These are phyloP conservation scores for Loriculus beryllinus DNA, from an alignment of 2,797 vertebrate genomes.

Conservation along the genomic window DNA sequence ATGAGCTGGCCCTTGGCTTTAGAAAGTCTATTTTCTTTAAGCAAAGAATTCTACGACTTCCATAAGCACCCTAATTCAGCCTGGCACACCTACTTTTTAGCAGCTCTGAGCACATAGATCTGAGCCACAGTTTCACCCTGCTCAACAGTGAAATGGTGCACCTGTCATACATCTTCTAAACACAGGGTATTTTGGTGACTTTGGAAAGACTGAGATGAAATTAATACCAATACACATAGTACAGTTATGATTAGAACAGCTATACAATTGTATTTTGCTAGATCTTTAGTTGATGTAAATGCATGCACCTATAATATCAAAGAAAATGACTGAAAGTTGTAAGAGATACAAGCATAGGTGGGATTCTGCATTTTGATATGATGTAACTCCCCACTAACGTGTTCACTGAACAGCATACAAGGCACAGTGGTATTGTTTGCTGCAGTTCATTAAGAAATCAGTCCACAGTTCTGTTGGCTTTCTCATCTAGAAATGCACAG, in stretches of 20 bases:
- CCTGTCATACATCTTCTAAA: not conserved
- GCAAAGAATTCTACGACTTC: not conserved
- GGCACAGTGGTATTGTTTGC: not conserved
- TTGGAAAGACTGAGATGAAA: not conserved
- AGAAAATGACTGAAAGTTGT: not conserved
- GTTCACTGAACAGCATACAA: not conserved
- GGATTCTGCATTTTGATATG: not conserved
- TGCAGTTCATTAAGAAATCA: not conserved
- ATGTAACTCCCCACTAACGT: not conserved
- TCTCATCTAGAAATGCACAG: not conserved
- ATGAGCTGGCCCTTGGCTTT: not conserved
- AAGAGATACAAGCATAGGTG: not conserved
- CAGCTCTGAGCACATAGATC: not conserved
- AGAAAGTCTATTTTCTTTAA: not conserved
- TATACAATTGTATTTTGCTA: not conserved
- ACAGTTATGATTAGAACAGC: not conserved
- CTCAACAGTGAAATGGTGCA: not conserved
- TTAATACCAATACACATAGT: not conserved
- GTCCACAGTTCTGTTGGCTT: not conserved
- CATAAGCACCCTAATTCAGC: not conserved
- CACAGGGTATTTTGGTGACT: rapidly evolving
- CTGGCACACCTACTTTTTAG: not conserved
- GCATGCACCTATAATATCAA: not conserved
- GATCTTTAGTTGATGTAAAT: not conserved
- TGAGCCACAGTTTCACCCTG: not conserved